Percentiles rank a stretch among this genome's conserved stretches.
Conservation (phyloP, 1,140 invertebrate species). For the Pseudomyrmex cubaensis region DNA sequence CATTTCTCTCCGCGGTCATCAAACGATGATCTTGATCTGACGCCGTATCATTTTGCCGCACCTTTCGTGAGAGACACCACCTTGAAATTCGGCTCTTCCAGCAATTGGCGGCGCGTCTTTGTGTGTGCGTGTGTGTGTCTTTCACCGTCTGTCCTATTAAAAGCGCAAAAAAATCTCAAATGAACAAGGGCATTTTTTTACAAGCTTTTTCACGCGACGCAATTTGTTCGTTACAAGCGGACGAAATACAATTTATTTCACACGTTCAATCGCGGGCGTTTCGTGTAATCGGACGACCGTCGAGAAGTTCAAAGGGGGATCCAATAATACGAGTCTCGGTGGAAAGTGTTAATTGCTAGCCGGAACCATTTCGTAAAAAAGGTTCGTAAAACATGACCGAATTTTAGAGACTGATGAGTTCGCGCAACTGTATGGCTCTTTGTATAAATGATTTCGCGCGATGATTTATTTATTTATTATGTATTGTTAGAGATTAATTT, state of each 20-base stretch:
- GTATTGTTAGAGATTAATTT: no score
- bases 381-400: not conserved
- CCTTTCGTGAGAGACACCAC: conserved; percentile 10
- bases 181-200: conserved; percentile 12
- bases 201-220: not conserved
- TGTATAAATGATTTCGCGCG: not conserved
- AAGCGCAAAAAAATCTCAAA: conserved; percentile 4
- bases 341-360: conserved; percentile 32
- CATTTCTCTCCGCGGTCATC: conserved; percentile 10
- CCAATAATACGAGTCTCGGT: conserved; percentile 11
- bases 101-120: not conserved
- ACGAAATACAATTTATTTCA: conserved; percentile 37
- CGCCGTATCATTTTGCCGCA: conserved; percentile 31
- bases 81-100: not conserved
- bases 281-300: conserved; percentile 10
- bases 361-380: conserved; percentile 16
- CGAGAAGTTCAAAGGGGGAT: not conserved
- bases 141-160: not conserved
- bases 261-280: conserved; percentile 11
- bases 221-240: not conserved
- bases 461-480: no score
- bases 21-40: conserved; percentile 2
- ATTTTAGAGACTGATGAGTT: not conserved
- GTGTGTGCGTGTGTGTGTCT: no score
- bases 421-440: not conserved